Base-by-base conservation (phyloP, 2,888 invertebrate species). In the Drosophila meridiana region DNA sequence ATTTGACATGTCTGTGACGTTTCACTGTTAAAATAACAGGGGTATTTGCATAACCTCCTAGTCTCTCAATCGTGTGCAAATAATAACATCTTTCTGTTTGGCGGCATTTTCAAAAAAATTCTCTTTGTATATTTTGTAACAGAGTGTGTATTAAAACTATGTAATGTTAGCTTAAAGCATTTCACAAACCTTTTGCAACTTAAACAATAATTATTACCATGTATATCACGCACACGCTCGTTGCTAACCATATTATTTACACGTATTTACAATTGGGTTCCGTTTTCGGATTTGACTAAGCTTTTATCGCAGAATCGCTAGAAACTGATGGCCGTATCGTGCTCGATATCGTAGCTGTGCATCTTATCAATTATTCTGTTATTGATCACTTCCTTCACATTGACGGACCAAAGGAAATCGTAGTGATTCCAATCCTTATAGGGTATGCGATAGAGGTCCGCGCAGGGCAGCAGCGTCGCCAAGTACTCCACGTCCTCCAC, bases 381-480 rank as follows among this genome's bases (percentile, higher is more conserved):
- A 81, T 95, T 96, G 5, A 96, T 90, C 63, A 96, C 92, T 50
- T 93, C 93, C 80, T 94, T 95, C 0, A 95, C 95, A 85, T 95
- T 94, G 14, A 94, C 94, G 5, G 94, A 96, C 94, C 95, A 96
- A 76, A 96, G 89, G 89, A 96, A 96, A 90, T 96, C 96, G 76
- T 96, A 91, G 90, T 96, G 96, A 82, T 95, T 96, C 92, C 96
- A 96, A 38, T 92, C 93, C 20, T 87, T 88, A 69, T 94, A 93
- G 0, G 94, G 91, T 3, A 95, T 92, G 42, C 93, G 93, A 89
- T 94, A 93, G 38, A 92, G 92, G 0, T 93, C 93, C 0, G 93
- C 85, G 76, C 95, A 95, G 0, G 94, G 94, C n/a, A 96, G 87
- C 56, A 93, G 83, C 0, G 81, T 84, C 43, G 93, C 91, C 68